Base-by-base conservation (phyloP, 1,140 invertebrate genomes). In the Pygmarrhopalites habei region DNA sequence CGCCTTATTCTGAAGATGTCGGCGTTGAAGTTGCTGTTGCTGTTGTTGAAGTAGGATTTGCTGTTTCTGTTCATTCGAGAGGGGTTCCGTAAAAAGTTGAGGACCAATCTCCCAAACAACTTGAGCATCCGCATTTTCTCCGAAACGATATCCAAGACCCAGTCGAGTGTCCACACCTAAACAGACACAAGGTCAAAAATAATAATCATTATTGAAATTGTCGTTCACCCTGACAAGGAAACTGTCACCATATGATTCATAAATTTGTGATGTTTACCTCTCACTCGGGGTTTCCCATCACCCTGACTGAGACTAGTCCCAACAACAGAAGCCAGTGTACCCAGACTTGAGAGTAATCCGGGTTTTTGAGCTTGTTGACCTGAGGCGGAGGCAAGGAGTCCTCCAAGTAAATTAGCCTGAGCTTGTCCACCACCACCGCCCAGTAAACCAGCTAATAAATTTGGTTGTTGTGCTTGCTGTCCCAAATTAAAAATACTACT, bases 101-200 rank as follows among this genome's bases (percentile, higher is more conserved):
- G 69, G 69, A n/a, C 69, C 69, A 21, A 71, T 63, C 57, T 71
- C 69, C 64, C 63, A 68, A 25, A 71, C 53, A 3, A 71, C 39
- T 64, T 71, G 69, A 26, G 69, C 69, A 53, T 71, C 69, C 12
- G 63, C 63, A 52, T 62, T 62, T 39, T 64, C 64, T 15, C 69
- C 69, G 14, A 71, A 63, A 0, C 69, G 64, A 35, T 71, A 71
- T 0, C 69, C 69, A 35, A 71, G 47, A 7, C 69, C 69, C 5
- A 71, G 46, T 14, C 69, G 63, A 25, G 69, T 71, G 51, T 71
- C 69, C 14, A 71, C 62, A 29, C 69, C 69, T 71, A 19, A 3
- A 61, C 30, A 2, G 41, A 43, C 32, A 39, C n/a, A n/a, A n/a
- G n/a, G n/a, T n/a, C n/a, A n/a, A n/a, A n/a, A n/a, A 55, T 29